A percentile compares a stretch with the other conserved stretches of the same genome.
These are phyloP conservation scores for Hephaestus fuliginosus DNA, from an alignment of 2,797 vertebrate genomes.

Conservation along the genomic window DNA sequence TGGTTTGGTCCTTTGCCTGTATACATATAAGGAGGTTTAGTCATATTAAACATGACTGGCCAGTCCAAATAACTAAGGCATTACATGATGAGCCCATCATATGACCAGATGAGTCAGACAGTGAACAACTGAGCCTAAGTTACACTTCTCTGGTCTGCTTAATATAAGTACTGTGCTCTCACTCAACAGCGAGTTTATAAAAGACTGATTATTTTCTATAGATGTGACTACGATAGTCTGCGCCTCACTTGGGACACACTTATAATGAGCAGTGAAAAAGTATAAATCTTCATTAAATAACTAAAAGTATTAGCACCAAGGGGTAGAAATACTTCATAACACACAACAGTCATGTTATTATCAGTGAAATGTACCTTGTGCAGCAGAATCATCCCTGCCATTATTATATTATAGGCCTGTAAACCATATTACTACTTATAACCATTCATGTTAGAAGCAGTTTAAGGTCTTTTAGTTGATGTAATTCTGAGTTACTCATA, in stretches of 20 bases:
- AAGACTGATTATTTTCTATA: background rate
- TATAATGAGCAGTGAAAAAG: background rate
- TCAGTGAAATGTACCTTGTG: too few species aligned
- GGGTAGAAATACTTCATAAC: too few species aligned
- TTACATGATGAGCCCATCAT: conserved; percentile 1
- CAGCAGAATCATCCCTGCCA: too few species aligned
- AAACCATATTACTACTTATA: background rate
- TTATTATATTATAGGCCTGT: too few species aligned
- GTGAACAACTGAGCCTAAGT: background rate
- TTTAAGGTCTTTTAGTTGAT: background rate
- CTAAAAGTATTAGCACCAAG: background rate
- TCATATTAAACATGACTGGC: background rate
- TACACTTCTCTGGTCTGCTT: background rate
- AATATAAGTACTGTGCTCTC: background rate
- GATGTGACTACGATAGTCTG: background rate
- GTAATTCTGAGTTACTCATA: background rate
- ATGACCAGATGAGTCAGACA: conserved; percentile 7
- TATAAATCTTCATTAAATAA: background rate
- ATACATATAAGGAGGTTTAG: background rate
- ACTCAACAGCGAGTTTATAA: background rate
- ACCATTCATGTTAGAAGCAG: background rate
- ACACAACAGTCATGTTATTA: background rate
- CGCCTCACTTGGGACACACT: background rate
- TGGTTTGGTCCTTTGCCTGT: background rate
- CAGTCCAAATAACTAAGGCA: background rate